Base-by-base conservation (phyloP, 2,113 vertebrate species). In the Scolopax mira region DNA sequence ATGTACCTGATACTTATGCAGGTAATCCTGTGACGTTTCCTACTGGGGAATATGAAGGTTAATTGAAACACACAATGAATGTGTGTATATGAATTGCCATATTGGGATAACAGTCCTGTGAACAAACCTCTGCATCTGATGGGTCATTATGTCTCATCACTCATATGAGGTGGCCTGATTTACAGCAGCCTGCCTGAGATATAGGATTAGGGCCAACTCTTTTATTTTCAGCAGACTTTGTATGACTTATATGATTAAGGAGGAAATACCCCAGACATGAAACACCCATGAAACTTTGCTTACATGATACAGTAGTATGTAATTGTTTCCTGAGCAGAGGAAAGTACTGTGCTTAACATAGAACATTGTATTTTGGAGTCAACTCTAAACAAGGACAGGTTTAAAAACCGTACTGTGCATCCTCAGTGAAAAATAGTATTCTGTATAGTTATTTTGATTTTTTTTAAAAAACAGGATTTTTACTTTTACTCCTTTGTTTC, bases 1-100 rank as follows among this genome's bases (percentile, higher is more conserved):
- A 99, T 1, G 99, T 99, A 14, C 99, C 99, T 11, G 99, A 99
- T 92, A 99, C 99, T 11, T 99, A 99, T 4, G 99, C 99, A 98
- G 99, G 99, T 99, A 97, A 96, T 35, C 79, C 60, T 42, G 27
- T 14, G 64, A 17, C 5, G 2, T 72, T 80, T 84, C n/a, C 31
- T 31, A 1, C 33, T 54, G 75, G 61, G 48, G 37, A 69, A 25
- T n/a, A 7, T 0, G 23, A 67, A 82, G 41, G 21, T n/a, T 65
- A 74, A 33, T 60, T n/a, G 64, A 67, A 88, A 64, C 4, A 5
- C 42, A 31, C 18, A 61, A 31, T 57, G 11, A 55, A 10, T 11
- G 79, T 52, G 6, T 72, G 24, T 57, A 66, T 22, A 11, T 49
- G 66, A 14, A 4, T 48, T 73, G n/a, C 28, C 41, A 8, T 57